Conservation (phyloP, 2,113 vertebrate genomes). For the Zosterops pallidus region DNA sequence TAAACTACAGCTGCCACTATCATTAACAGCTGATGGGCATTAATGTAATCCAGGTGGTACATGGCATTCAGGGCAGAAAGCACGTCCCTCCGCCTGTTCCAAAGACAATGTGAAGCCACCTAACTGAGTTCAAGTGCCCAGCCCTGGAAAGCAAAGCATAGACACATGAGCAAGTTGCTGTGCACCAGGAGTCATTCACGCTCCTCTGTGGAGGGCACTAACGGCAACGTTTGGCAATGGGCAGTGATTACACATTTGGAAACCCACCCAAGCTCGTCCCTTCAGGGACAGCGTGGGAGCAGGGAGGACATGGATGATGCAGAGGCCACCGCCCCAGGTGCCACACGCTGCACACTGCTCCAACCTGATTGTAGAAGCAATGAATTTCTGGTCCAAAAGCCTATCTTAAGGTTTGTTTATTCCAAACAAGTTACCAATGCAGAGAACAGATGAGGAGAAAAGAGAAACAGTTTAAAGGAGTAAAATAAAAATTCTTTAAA, state of each 20-base stretch:
- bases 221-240: fast-evolving
- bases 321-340: not conserved
- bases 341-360: fast-evolving
- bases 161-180: not conserved
- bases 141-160: not conserved
- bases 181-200: not conserved
- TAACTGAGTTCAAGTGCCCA: not conserved
- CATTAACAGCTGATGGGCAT: not conserved
- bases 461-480: not conserved
- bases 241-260: not conserved
- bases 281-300: fast-evolving
- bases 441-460: not conserved
- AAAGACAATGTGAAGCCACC: not conserved
- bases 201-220: not conserved
- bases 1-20: not conserved
- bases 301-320: not conserved
- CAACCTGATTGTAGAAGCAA: not conserved
- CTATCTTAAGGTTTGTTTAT: not conserved
- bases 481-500: not conserved
- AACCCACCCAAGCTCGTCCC: not conserved
- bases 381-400: not conserved
- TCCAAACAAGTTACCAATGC: not conserved
- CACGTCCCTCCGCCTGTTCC: not conserved
- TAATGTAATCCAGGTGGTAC: not conserved
- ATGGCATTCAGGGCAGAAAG: not conserved